phyloP scores from a whole-genome alignment of 1,140 invertebrate species.

The Zaprionus taronus region DNA sequence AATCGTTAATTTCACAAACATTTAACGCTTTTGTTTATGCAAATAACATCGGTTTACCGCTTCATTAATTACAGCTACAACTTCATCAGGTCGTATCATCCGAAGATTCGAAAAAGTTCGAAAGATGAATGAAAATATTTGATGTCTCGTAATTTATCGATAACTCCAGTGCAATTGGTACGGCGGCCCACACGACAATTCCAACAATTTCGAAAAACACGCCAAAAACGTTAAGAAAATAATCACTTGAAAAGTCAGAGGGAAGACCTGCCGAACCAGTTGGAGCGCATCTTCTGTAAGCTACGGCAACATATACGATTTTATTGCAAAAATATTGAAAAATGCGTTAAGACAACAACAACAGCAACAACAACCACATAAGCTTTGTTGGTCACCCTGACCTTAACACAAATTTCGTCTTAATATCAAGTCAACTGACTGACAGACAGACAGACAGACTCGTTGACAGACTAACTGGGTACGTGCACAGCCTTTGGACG shows the following conservation, averaged over 20 bases:
- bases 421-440: conserved; percentile 49
- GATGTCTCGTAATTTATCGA: background rate
- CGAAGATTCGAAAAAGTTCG: background rate
- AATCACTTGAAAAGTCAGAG: conserved; percentile 50
- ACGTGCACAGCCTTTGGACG: conserved; percentile 65
- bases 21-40: conserved; percentile 54
- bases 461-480: conserved; percentile 24
- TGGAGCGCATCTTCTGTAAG: conserved; percentile 75
- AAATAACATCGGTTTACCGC: conserved; percentile 45
- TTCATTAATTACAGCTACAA: conserved; percentile 18
- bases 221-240: conserved; percentile 28
- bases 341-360: conserved; percentile 66
- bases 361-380: conserved; percentile 31
- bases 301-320: conserved; percentile 56
- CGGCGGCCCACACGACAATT: conserved; percentile 59
- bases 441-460: conserved; percentile 19
- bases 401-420: conserved; percentile 77
- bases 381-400: conserved; percentile 76
- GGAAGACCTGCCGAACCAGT: conserved; percentile 72
- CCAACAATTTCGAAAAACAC: conserved; percentile 33
- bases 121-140: conserved; percentile 23
- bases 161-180: conserved; percentile 64
- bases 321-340: conserved; percentile 83
- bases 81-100: background rate
- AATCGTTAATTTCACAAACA: conserved; percentile 68